Percentiles rank a stretch among this genome's conserved stretches.
Conservation (phyloP, 2,797 vertebrate species). For the Halcyon smyrnensis region DNA sequence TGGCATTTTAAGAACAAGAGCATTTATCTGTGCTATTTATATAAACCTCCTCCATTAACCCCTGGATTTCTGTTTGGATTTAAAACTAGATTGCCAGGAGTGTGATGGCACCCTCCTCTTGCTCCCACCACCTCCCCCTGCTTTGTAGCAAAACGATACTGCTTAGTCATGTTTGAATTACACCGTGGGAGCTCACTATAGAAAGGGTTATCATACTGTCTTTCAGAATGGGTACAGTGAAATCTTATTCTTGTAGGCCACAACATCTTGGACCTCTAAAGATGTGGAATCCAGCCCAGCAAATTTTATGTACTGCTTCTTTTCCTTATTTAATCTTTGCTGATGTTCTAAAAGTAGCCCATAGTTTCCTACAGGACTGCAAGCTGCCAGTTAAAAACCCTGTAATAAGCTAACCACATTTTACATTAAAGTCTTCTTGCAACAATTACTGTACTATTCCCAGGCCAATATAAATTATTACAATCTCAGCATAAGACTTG, state of each 20-base stretch:
- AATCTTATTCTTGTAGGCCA: background rate
- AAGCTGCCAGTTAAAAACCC: background rate
- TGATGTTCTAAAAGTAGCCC: background rate
- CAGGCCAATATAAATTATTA: background rate
- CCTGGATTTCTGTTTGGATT: background rate
- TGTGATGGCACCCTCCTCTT: background rate
- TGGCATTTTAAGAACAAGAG: slow-evolving; percentile 66
- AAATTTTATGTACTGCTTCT: background rate
- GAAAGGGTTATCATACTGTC: background rate
- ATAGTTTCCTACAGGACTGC: background rate
- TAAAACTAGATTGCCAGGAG: background rate
- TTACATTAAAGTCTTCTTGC: background rate
- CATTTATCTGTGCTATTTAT: slow-evolving; percentile 57
- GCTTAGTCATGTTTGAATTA: slow-evolving; percentile 32
- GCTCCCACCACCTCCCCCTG: background rate
- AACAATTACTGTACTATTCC: background rate
- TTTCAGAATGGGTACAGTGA: background rate
- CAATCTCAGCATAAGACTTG: background rate
- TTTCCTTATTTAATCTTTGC: background rate
- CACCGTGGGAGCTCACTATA: background rate
- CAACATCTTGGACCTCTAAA: background rate
- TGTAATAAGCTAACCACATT: background rate
- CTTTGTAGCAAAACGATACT: background rate
- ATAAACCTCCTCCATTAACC: slow-evolving; percentile 27
- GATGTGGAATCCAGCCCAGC: background rate